Evolutionary conservation across 1,140 invertebrate genomes (phyloP).

Genomic region (Rhyzopertha dominica): DNA sequence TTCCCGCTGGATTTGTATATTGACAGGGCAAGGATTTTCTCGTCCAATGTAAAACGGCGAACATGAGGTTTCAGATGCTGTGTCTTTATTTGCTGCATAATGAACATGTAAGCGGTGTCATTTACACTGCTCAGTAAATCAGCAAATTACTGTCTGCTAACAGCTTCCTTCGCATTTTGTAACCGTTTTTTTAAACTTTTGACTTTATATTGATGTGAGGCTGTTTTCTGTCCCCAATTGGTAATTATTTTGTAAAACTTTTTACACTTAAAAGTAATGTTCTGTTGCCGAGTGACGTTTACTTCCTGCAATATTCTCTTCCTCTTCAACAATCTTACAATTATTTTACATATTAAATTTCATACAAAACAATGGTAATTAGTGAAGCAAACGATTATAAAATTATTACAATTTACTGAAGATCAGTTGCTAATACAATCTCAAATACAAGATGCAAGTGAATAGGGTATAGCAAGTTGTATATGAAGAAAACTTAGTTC

Average conservation of each 20-base stretch:
- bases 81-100: slow-evolving; percentile 8
- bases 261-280: slow-evolving; percentile 11
- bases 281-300: slow-evolving; percentile 2
- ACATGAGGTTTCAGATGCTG: slow-evolving; percentile 10
- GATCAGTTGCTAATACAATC: no score
- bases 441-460: no score
- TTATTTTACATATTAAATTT: no score
- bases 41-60: slow-evolving; percentile 20
- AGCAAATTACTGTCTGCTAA: neutral
- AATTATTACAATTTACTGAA: no score
- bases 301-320: slow-evolving; percentile 8
- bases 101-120: slow-evolving; percentile 6
- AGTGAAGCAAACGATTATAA: no score
- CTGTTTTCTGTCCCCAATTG: slow-evolving; percentile 2
- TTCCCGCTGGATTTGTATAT: slow-evolving; percentile 25
- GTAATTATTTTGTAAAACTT: neutral
- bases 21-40: slow-evolving; percentile 24
- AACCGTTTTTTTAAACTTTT: slow-evolving; percentile 4
- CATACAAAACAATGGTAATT: no score
- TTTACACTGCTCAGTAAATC: slow-evolving; percentile 5
- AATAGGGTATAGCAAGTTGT: no score
- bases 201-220: slow-evolving; percentile 4
- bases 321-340: no score
- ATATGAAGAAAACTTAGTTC: no score
- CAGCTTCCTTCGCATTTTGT: slow-evolving; percentile 2